These are phyloP conservation scores for Drosophila mulleri DNA, from an alignment of 2,888 invertebrate genomes.

Conservation along the genomic window DNA sequence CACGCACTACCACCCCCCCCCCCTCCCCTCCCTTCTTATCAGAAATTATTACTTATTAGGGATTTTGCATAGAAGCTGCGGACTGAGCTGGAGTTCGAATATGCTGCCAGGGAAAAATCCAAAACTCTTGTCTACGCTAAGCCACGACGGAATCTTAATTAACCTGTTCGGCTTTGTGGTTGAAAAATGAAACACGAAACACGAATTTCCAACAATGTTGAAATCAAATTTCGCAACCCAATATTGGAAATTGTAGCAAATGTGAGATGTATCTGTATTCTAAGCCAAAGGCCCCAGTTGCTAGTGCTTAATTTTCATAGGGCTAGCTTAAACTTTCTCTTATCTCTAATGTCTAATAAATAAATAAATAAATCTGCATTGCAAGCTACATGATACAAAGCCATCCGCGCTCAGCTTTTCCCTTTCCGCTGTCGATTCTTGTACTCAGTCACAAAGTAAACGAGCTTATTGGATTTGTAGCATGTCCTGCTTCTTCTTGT, in stretches of 20 bases:
- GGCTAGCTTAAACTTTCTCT: too few relatives aligned
- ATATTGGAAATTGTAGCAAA: too few relatives aligned
- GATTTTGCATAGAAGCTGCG: slow-evolving; percentile 55
- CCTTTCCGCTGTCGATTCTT: not conserved
- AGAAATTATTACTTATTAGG: slow-evolving; percentile 65
- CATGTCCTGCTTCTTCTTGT: not conserved
- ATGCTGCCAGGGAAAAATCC: not conserved
- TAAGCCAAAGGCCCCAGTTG: too few relatives aligned
- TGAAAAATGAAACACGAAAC: not conserved
- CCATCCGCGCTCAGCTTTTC: not conserved
- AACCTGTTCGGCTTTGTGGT: not conserved
- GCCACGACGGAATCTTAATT: slow-evolving; percentile 9
- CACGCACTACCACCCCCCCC: too few relatives aligned
- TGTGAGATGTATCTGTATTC: too few relatives aligned
- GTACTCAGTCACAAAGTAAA: not conserved
- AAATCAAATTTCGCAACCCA: too few relatives aligned
- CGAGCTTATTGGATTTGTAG: not conserved
- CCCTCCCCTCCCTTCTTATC: slow-evolving; percentile 35
- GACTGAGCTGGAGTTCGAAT: not conserved
- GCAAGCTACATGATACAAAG: not conserved
- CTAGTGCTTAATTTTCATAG: too few relatives aligned
- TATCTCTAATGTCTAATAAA: too few relatives aligned
- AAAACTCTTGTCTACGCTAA: not conserved
- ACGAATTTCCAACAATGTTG: too few relatives aligned
- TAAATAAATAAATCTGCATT: not conserved